A percentile compares a stretch with the other conserved stretches of the same genome.
phyloP scores from a whole-genome alignment of 2,888 invertebrate species.

The Hypomecis atomaria region DNA sequence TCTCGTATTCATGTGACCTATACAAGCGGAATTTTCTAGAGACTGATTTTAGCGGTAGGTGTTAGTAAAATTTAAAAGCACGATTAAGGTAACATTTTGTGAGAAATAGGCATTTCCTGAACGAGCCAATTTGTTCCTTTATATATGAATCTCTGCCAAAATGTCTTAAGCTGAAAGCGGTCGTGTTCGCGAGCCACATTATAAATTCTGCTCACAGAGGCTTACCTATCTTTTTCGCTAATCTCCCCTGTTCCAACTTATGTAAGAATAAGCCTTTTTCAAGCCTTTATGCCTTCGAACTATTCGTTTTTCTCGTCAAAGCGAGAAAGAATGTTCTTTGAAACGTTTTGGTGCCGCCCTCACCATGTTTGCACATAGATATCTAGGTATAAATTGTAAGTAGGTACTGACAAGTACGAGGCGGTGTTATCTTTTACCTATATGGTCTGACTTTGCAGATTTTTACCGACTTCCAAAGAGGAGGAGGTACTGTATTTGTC shows the following conservation, averaged over 20 bases:
- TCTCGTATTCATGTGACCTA: too few relatives aligned
- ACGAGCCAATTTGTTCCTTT: conserved; percentile 24
- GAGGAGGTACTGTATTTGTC: too few relatives aligned
- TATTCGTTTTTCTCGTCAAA: conserved; percentile 11
- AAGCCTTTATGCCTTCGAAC: conserved; percentile 18
- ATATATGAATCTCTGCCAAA: conserved; percentile 31
- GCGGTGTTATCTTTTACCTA: too few relatives aligned
- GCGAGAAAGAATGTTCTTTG: conserved; percentile 2
- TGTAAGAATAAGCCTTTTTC: conserved; percentile 26
- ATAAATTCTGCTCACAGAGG: conserved; percentile 42
- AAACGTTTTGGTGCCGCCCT: background rate
- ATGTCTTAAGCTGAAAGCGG: conserved; percentile 31
- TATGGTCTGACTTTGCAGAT: too few relatives aligned
- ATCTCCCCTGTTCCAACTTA: conserved; percentile 44
- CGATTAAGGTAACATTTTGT: background rate
- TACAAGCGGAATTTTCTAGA: background rate
- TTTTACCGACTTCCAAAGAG: too few relatives aligned
- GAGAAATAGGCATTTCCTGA: conserved; percentile 9
- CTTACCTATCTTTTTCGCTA: conserved; percentile 44
- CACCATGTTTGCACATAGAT: background rate
- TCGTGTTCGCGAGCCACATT: conserved; percentile 31
- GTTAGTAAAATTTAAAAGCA: background rate
- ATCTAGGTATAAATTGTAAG: background rate
- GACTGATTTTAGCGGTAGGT: background rate
- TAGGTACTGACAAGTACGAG: too few relatives aligned